These are phyloP conservation scores for Physeter macrocephalus DNA, from an alignment of 2,113 vertebrate species.

Conservation along the genomic window DNA sequence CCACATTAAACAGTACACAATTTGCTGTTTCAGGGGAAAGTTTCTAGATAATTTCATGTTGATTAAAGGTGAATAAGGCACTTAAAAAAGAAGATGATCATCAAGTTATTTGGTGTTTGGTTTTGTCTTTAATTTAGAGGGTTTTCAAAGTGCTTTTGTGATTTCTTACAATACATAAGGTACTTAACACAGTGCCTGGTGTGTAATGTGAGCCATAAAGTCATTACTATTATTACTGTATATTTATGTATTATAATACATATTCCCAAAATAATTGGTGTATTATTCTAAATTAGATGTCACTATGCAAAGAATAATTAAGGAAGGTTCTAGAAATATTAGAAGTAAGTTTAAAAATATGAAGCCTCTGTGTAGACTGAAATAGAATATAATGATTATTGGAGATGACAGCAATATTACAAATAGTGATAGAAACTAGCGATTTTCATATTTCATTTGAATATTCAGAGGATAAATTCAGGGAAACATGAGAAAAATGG, in stretches of 20 bases:
- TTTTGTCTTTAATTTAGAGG: slow-evolving; percentile 29
- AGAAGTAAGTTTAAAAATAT: not conserved
- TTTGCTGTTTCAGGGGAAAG: not conserved
- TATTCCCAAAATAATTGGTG: not conserved
- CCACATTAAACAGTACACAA: not conserved
- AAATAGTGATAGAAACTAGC: not conserved
- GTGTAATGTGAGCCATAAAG: not conserved
- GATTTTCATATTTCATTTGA: not conserved
- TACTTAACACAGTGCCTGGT: not conserved
- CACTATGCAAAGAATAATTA: not conserved
- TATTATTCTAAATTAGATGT: not conserved
- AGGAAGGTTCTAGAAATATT: not conserved
- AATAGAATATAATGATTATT: not conserved
- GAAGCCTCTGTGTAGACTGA: not conserved
- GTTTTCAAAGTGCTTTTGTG: not conserved
- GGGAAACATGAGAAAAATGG: not conserved
- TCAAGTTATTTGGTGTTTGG: not conserved
- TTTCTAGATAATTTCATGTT: not conserved
- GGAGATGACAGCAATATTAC: not conserved
- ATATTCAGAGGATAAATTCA: not conserved
- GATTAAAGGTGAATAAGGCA: not conserved
- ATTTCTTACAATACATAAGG: not conserved
- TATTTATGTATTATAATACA: not conserved
- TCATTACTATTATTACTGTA: not conserved
- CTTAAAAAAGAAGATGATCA: not conserved